A percentile compares a stretch with the other conserved stretches of the same genome.
Conservation (phyloP, 2,113 vertebrate species). For the Peromyscus maniculatus region DNA sequence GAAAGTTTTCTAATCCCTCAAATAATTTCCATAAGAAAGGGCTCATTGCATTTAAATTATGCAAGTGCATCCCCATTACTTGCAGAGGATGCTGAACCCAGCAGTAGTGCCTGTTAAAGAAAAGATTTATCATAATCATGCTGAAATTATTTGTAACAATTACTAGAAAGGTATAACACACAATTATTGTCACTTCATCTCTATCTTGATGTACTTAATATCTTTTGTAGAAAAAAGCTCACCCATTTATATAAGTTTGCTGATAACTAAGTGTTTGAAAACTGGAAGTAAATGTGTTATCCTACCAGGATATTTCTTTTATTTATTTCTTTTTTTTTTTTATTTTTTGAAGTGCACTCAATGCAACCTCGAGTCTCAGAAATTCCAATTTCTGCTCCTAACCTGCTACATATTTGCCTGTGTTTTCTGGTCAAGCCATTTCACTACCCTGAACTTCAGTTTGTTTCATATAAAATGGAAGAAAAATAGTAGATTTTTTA, state of each 20-base stretch:
- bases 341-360: constrained; percentile 11
- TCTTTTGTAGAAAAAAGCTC: not conserved
- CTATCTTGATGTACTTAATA: not conserved
- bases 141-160: constrained; percentile 45
- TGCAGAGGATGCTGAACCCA: not conserved
- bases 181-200: not conserved
- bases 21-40: not conserved
- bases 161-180: not conserved
- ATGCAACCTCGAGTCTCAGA: not conserved
- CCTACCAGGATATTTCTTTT: not conserved
- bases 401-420: not conserved
- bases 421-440: not conserved
- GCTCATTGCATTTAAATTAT: not conserved
- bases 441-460: not conserved
- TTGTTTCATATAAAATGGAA: not conserved
- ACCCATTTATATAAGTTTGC: not conserved
- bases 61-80: no score
- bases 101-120: not conserved
- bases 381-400: not conserved
- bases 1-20: not conserved
- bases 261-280: not conserved
- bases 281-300: not conserved
- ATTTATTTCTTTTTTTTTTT: not conserved
- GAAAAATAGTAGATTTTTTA: not conserved
- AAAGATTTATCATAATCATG: not conserved